These are phyloP conservation scores for Dorcus parallelipipedus DNA, from an alignment of 2,888 invertebrate species.

Conservation along the genomic window DNA sequence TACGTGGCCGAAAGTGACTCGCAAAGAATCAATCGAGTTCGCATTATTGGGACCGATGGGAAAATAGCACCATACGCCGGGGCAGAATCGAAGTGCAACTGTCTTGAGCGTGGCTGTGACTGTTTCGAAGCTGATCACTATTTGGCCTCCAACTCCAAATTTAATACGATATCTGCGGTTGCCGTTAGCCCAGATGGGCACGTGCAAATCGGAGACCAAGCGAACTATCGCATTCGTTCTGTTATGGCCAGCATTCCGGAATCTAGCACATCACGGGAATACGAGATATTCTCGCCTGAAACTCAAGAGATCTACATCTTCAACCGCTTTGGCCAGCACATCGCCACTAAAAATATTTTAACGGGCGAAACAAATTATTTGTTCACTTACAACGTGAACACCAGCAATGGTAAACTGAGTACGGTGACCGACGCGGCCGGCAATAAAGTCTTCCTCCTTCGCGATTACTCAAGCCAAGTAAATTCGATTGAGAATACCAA, in stretches of 20 bases:
- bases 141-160: conserved; percentile 88
- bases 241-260: conserved; percentile 88
- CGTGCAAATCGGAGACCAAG: conserved; percentile 94
- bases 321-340: conserved; percentile 92
- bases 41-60: conserved; percentile 90
- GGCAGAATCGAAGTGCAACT: conserved; percentile 90
- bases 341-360: conserved; percentile 90
- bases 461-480: conserved; percentile 83
- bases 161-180: conserved; percentile 90
- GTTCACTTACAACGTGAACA: conserved; percentile 95
- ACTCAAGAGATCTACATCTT: conserved; percentile 93
- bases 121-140: conserved; percentile 91
- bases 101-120: conserved; percentile 85
- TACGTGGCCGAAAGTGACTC: conserved; percentile 96
- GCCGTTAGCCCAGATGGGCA: conserved; percentile 92
- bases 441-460: conserved; percentile 78
- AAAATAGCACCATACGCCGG: conserved; percentile 92
- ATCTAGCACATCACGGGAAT: conserved; percentile 78
- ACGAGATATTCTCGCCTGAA: conserved; percentile 92
- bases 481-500: conserved; percentile 93
- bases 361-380: conserved; percentile 91
- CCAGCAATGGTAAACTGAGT: conserved; percentile 91
- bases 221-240: conserved; percentile 81
- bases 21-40: conserved; percentile 86
- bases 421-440: conserved; percentile 92